A percentile compares a stretch with the other conserved stretches of the same genome.
phyloP scores from a whole-genome alignment of 2,797 vertebrate species.

The Dendrocincla fuliginosa region DNA sequence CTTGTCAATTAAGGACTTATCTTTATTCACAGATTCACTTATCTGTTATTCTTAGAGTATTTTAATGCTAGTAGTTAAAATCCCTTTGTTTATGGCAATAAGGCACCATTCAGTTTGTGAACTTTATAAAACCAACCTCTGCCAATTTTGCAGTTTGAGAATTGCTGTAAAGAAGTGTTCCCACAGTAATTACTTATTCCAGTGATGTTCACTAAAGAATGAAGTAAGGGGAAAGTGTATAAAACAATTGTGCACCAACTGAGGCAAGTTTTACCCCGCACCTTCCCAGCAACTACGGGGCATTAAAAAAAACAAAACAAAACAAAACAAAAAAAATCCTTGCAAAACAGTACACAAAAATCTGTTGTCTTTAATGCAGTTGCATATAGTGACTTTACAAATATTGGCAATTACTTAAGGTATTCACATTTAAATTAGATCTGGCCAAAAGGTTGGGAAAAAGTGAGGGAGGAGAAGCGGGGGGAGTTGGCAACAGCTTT shows the following conservation, averaged over 20 bases:
- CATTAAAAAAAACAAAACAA: neutral
- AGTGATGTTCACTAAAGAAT: conserved; percentile 81
- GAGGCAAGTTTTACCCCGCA: conserved; percentile 59
- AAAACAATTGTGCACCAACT: conserved; percentile 73
- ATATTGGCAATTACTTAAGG: conserved; percentile 71
- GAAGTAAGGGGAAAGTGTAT: conserved; percentile 80
- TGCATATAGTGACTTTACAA: conserved; percentile 68
- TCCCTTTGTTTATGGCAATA: conserved; percentile 82
- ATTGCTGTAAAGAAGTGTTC: conserved; percentile 83
- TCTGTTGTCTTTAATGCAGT: conserved; percentile 56
- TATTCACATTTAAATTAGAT: conserved; percentile 71
- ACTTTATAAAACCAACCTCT: conserved; percentile 83
- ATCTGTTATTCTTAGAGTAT: conserved; percentile 80
- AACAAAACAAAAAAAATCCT: neutral
- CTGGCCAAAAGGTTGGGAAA: conserved; percentile 50
- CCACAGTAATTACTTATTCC: conserved; percentile 85
- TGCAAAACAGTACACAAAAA: conserved; percentile 57
- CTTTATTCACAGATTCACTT: conserved; percentile 83
- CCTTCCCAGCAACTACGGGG: conserved; percentile 64
- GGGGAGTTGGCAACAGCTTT: conserved; percentile 7
- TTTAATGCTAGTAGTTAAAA: conserved; percentile 83
- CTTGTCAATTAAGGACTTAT: conserved; percentile 84
- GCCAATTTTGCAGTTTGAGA: conserved; percentile 84
- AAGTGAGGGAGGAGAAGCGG: conserved; percentile 11
- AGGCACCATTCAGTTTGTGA: conserved; percentile 82